Percentiles rank a stretch among this genome's conserved stretches.
Conservation (phyloP, 2,888 invertebrate species). For the Pandemis heparana region DNA sequence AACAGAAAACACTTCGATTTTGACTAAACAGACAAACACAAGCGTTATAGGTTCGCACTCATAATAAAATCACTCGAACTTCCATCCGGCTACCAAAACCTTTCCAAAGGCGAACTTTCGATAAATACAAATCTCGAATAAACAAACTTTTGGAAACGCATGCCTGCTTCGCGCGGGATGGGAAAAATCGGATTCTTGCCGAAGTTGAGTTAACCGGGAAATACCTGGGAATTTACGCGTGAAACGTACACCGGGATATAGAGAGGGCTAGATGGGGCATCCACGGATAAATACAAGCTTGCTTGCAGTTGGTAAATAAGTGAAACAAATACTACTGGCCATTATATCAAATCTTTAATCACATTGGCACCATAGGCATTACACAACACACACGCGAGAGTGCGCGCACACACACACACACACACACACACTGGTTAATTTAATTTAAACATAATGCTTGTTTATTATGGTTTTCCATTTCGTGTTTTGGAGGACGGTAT, state of each 20-base stretch:
- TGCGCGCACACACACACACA: too few relatives aligned
- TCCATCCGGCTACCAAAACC: conserved; percentile 13
- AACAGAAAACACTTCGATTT: background rate
- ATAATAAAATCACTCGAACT: conserved; percentile 12
- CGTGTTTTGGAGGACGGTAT: too few relatives aligned
- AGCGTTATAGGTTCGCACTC: background rate
- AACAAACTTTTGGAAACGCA: conserved; percentile 8
- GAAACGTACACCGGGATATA: background rate
- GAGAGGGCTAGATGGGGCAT: background rate
- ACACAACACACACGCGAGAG: too few relatives aligned
- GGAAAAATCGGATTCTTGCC: conserved; percentile 38
- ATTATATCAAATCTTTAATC: too few relatives aligned
- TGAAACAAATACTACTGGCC: too few relatives aligned
- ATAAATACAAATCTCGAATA: conserved; percentile 29
- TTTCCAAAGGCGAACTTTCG: conserved; percentile 4
- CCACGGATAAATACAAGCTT: too few relatives aligned
- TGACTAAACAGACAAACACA: background rate
- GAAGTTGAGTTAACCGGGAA: conserved; percentile 33
- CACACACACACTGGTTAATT: background rate
- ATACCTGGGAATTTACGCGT: conserved; percentile 41
- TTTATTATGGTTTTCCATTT: too few relatives aligned
- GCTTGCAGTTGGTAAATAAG: too few relatives aligned
- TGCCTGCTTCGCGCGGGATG: background rate
- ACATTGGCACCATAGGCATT: too few relatives aligned
- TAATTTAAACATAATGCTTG: too few relatives aligned